A percentile compares a stretch with the other conserved stretches of the same genome.
Conservation (phyloP, 2,113 vertebrate genomes). For the Thunnus maccoyii region DNA sequence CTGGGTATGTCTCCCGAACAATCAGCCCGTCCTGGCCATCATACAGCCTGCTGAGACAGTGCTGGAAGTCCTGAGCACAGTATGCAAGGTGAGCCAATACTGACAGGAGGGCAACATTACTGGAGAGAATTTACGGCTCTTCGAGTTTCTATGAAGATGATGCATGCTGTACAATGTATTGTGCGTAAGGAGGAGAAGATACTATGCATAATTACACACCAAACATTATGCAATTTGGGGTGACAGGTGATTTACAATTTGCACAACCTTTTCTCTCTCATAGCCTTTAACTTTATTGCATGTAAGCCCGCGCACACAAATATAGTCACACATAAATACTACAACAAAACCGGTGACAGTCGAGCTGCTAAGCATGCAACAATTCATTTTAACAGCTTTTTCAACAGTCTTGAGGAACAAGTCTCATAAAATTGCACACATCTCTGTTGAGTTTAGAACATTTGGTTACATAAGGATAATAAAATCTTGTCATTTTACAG, state of each 20-base stretch:
- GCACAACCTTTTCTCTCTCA: background rate
- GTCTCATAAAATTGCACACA: constrained; percentile 6
- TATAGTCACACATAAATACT: background rate
- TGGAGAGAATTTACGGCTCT: background rate
- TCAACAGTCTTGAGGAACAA: constrained; percentile 16
- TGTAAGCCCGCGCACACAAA: background rate
- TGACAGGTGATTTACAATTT: background rate
- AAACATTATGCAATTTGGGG: background rate
- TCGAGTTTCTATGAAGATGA: background rate
- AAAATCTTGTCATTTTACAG: background rate
- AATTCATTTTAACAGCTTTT: constrained; percentile 27
- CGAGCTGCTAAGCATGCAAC: background rate
- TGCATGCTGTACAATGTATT: background rate
- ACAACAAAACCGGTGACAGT: background rate
- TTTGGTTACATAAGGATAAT: background rate
- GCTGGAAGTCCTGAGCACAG: constrained; percentile 89
- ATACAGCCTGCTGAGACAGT: constrained; percentile 91
- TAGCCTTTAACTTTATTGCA: background rate
- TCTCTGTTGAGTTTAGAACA: background rate
- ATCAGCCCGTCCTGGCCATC: constrained; percentile 90
- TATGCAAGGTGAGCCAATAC: constrained; percentile 90
- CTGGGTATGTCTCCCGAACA: constrained; percentile 95
- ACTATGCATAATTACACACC: background rate
- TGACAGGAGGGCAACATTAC: background rate
- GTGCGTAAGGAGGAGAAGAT: background rate